Evolutionary conservation across 2,888 invertebrate genomes (phyloP).

Genomic region (Drosophila antonietae): DNA sequence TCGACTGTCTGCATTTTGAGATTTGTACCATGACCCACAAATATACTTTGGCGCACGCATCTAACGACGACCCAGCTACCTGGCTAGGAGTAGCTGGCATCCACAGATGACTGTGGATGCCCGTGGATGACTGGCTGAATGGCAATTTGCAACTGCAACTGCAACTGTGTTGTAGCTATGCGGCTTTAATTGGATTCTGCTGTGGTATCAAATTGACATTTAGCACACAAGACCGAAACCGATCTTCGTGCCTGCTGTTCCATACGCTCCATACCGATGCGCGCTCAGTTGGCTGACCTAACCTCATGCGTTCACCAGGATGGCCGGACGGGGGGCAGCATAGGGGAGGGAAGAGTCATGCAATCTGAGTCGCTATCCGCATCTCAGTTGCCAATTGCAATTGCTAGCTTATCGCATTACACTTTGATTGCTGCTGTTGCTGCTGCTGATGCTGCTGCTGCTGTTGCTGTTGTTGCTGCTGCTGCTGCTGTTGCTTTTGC

Average conservation of each 20-base stretch:
- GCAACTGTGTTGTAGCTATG: conserved; percentile 40
- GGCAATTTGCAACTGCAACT: conserved; percentile 74
- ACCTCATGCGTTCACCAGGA: conserved; percentile 62
- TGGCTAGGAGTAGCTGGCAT: conserved; percentile 8
- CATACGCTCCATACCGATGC: conserved; percentile 28
- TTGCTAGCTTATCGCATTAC: conserved; percentile 74
- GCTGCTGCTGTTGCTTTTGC: conserved; percentile 31
- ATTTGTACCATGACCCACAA: conserved; percentile 79
- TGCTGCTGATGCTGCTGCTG: conserved; percentile 29
- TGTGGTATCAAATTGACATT: conserved; percentile 75
- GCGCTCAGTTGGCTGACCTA: conserved; percentile 62
- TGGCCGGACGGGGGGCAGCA: too few species aligned
- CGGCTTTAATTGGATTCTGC: conserved; percentile 75
- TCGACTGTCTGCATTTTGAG: conserved; percentile 53
- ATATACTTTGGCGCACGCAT: conserved; percentile 75
- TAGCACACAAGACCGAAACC: conserved; percentile 65
- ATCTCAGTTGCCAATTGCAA: conserved; percentile 53
- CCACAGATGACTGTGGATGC: conserved; percentile 6
- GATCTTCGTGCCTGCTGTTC: conserved; percentile 23
- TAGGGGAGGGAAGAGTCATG: background rate
- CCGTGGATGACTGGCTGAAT: conserved; percentile 20
- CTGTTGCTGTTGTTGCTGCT: conserved; percentile 30
- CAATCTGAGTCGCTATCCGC: conserved; percentile 44
- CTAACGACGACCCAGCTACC: conserved; percentile 61
- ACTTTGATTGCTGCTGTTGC: conserved; percentile 55